Evolutionary conservation across 2,888 invertebrate genomes (phyloP).

Genomic region (Linhomoeus sp.): DNA sequence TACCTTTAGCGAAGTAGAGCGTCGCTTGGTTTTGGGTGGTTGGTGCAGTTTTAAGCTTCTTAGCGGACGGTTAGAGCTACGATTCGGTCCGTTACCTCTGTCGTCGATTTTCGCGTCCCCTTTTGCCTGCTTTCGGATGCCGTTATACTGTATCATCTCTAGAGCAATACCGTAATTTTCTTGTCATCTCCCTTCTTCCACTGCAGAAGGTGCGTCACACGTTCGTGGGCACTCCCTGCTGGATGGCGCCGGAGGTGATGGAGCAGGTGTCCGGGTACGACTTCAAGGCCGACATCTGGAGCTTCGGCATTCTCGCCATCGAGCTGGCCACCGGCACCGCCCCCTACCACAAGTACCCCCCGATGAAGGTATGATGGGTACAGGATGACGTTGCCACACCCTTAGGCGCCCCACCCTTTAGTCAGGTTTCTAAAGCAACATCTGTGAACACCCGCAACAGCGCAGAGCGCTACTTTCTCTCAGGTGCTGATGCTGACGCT

Average conservation of each 20-base stretch:
- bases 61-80: too few relatives aligned
- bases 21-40: too few relatives aligned
- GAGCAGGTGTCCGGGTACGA: slow-evolving; percentile 78
- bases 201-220: slow-evolving; percentile 69
- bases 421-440: too few relatives aligned
- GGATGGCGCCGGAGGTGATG: slow-evolving; percentile 99
- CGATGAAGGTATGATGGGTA: slow-evolving; percentile 98
- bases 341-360: slow-evolving; percentile 94
- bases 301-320: slow-evolving; percentile 86
- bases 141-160: too few relatives aligned
- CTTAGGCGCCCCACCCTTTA: too few relatives aligned
- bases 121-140: slow-evolving; percentile 37
- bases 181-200: too few relatives aligned
- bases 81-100: slow-evolving; percentile 85
- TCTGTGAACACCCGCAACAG: too few relatives aligned
- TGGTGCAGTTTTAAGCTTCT: too few relatives aligned
- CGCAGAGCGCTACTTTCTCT: too few relatives aligned
- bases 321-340: slow-evolving; percentile 97
- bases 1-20: too few relatives aligned
- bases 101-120: slow-evolving; percentile 77
- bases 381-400: too few relatives aligned
- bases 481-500: slow-evolving; percentile 77
- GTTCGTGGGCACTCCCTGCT: slow-evolving; percentile 95
- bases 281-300: slow-evolving; percentile 88
- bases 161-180: too few relatives aligned